Conservation (phyloP, 2,888 invertebrate genomes). For the Tetanocera ferruginea region DNA sequence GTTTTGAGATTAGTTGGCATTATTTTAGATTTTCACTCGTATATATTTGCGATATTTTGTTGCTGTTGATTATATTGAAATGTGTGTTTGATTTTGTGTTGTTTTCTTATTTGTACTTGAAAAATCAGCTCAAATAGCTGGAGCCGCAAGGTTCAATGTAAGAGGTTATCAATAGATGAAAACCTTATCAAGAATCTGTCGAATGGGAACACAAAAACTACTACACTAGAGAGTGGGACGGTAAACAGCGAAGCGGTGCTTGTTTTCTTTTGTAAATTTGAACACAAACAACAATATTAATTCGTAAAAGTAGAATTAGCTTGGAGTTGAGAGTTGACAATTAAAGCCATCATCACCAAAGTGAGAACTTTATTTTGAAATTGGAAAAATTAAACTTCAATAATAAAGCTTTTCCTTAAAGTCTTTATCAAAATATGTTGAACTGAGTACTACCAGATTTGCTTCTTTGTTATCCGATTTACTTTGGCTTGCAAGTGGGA, state of each 20-base stretch:
- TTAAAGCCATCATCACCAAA: too few species aligned
- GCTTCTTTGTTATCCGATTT: too few species aligned
- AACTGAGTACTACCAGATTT: too few species aligned
- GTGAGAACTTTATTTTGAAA: too few species aligned
- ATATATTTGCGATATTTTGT: constrained; percentile 27
- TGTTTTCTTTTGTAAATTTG: neutral
- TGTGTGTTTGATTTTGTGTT: neutral
- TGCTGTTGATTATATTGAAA: constrained; percentile 30
- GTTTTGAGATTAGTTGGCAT: neutral
- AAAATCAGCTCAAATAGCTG: neutral
- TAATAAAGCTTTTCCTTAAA: too few species aligned
- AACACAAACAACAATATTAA: too few species aligned
- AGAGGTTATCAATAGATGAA: constrained; percentile 34
- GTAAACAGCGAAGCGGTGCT: neutral
- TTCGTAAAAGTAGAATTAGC: too few species aligned
- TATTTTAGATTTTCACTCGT: neutral
- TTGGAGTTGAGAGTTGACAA: too few species aligned
- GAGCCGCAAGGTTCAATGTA: constrained; percentile 1
- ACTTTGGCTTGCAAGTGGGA: too few species aligned
- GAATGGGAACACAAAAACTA: neutral
- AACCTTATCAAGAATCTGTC: neutral
- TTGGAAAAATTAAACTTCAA: too few species aligned
- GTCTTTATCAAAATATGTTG: too few species aligned
- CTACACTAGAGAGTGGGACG: neutral
- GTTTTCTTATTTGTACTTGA: constrained; percentile 33